phyloP scores from a whole-genome alignment of 2,888 invertebrate species.

The Tinea pellionella region DNA sequence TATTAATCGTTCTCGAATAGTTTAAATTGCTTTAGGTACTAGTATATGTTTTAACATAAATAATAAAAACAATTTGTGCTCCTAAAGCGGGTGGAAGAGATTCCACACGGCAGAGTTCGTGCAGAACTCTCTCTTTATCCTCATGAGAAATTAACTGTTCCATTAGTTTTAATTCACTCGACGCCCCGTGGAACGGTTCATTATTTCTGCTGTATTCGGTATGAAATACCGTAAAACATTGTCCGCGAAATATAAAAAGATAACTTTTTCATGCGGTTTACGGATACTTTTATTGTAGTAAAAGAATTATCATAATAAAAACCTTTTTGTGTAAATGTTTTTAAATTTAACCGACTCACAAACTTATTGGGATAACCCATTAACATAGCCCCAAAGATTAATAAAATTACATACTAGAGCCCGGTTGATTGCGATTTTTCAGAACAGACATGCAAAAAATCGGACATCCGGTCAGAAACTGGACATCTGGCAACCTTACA shows the following conservation, averaged over 20 bases:
- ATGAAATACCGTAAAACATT: conserved; percentile 35
- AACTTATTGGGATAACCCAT: too few species aligned
- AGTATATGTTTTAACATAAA: neutral
- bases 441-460: too few species aligned
- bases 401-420: too few species aligned
- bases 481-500: too few species aligned
- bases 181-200: conserved; percentile 43
- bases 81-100: conserved; percentile 22
- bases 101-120: conserved; percentile 38
- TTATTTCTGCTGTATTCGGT: conserved; percentile 53
- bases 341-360: too few species aligned
- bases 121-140: conserved; percentile 42
- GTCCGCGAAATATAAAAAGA: neutral
- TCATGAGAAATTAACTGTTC: conserved; percentile 68
- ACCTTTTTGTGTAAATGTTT: too few species aligned
- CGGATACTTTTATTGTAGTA: neutral
- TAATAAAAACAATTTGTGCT: neutral
- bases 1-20: too few species aligned
- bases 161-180: conserved; percentile 68
- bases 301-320: neutral
- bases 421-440: too few species aligned
- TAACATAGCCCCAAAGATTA: too few species aligned
- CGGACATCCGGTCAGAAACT: too few species aligned
- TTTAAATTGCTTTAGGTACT: too few species aligned
- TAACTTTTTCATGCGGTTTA: neutral